Percentiles rank a stretch among this genome's conserved stretches.
Conservation (phyloP, 2,113 vertebrate genomes). For the Emydocephalus ijimae region DNA sequence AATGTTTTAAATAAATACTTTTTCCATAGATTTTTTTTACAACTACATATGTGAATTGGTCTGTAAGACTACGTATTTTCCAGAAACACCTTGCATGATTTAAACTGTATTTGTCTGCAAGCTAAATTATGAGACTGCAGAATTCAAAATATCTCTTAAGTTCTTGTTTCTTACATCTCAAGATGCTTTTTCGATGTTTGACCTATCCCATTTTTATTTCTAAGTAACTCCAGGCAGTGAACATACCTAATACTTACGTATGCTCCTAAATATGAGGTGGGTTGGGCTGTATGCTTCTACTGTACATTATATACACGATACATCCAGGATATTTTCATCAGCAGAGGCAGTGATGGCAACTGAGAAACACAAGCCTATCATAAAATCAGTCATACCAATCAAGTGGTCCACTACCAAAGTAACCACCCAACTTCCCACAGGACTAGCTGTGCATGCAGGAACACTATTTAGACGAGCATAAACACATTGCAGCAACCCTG, state of each 20-base stretch:
- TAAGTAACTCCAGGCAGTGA: not conserved
- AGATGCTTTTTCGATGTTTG: not conserved
- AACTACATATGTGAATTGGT: not conserved
- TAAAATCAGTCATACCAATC: too few species aligned
- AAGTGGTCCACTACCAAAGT: too few species aligned
- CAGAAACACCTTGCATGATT: not conserved
- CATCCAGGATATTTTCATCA: not conserved
- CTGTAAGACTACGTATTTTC: not conserved
- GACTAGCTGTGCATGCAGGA: too few species aligned
- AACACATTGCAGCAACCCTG: not conserved
- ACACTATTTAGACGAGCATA: not conserved
- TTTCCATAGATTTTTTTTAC: not conserved
- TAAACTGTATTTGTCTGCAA: not conserved
- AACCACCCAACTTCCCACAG: too few species aligned
- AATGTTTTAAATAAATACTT: not conserved
- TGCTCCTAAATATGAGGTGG: not conserved
- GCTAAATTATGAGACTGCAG: not conserved
- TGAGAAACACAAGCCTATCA: too few species aligned
- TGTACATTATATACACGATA: not conserved
- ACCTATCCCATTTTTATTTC: not conserved
- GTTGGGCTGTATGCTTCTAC: not conserved
- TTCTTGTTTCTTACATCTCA: not conserved
- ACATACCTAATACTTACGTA: not conserved
- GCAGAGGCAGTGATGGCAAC: too few species aligned
- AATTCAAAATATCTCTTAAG: not conserved